Evolutionary conservation across 2,113 vertebrate genomes (phyloP), one percentile per base, ranked within the genome.

Genomic region (Neolamprologus longior): DNA sequence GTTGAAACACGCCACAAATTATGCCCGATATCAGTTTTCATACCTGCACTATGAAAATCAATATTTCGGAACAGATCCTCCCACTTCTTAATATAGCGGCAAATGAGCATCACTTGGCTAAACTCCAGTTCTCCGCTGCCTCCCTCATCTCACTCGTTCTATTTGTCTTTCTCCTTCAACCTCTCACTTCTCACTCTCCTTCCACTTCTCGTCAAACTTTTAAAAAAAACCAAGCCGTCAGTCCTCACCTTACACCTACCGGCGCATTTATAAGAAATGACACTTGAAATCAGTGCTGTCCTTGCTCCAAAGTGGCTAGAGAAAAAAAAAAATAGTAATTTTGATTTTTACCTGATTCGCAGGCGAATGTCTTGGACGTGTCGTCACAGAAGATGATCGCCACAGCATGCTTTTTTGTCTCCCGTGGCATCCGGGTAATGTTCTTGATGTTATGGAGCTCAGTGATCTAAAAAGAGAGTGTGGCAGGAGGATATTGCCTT

Each of bases 371-470:
- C 97, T 99, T 99, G 84, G 98, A 99, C 2, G 98, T 99, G 95
- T 99, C 98, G 50, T 99, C 98, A 78, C 97, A 97, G 96, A 99
- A 99, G 97, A 99, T 98, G 96, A 99, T 99, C 80, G 98, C 98
- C 95, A 99, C 98, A 1, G 98, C 99, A 73, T 99, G 99, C 94
- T 99, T 99, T 96, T 98, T 99, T 80, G 98, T 98, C 96, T 99
- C 99, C 92, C 98, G 97, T 83, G 99, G 99, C 97, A 99, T 97
- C 93, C 99, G 97, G 90, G 98, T 99, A 95, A 99, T 98, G 94
- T 98, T 99, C 97, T 98, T 99, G 96, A 99, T 97, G 96, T 97
- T 99, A 94, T 99, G 98, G 91, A 99, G 97, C 95, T 99, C 99
- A 14, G 98, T 99, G 96, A 99, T 97, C 98, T 99, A 85, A 83